Evolutionary conservation across 2,888 invertebrate genomes (phyloP), one percentile per base, ranked within the genome.

Genomic region (Muschampia plurimacula): DNA sequence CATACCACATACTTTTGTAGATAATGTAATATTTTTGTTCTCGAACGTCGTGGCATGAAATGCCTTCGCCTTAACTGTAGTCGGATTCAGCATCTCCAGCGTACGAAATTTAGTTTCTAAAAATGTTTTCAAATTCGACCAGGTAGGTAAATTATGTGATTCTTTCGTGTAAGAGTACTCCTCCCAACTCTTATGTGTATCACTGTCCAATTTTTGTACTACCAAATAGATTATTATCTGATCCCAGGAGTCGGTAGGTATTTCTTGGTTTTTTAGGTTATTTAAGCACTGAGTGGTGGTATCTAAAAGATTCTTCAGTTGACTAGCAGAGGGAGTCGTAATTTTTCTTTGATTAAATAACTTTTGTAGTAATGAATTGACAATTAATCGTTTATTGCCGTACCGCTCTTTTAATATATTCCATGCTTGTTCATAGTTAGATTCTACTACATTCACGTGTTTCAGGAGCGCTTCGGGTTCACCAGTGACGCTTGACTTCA

Each of bases 161-260:
- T 62, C 41, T 7, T 63, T 39, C 8, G 62, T 62, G 15, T 69
- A 52, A 4, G 46, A 44, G 69, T 75, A 36, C 39, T 76, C 62
- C 69, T 79, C 78, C 76, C 76, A 79, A 0, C 68, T 67, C 4
- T 70, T 74, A 32, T 75, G 77, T 62, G 79, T 44, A 10, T 44
- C 44, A 65, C 36, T 79, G 59, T 80, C 79, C 68, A 79, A 62
- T 22, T 77, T 79, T 55, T 78, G 77, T 9, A 70, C 68, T 0
- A 77, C 65, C 5, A 79, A 52, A 73, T 75, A 77, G 57, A 81
- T 74, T 12, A 80, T 74, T 44, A 81, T 2, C 12, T 76, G 76
- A 74, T 79, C 78, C 79, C 73, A 80, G 36, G 62, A 28, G 13
- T 63, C 49, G 4, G 64, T 64, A 75, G 46, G 46, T 68, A 73